Percentiles rank a stretch among this genome's conserved stretches.
Conservation (phyloP, 2,797 vertebrate species). For the Harpagifer antarcticus region DNA sequence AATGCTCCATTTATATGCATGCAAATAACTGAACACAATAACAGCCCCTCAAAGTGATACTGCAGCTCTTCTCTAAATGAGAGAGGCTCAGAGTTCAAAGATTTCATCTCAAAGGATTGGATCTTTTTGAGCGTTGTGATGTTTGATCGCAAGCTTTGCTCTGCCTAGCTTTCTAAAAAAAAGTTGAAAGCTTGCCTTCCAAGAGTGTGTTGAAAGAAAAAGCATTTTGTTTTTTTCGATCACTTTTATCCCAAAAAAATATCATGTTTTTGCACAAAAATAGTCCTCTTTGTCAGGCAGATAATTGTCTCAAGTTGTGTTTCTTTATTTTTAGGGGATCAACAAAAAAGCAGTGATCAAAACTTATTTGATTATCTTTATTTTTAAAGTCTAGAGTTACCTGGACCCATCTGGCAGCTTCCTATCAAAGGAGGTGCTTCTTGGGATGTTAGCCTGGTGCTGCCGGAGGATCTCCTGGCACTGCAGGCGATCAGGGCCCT, state of each 20-base stretch:
- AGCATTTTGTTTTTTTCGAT: neutral
- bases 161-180: conserved; percentile 28
- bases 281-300: neutral
- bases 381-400: conserved; percentile 70
- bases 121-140: conserved; percentile 40
- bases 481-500: conserved; percentile 90
- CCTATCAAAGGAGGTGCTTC: conserved; percentile 96
- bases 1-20: conserved; percentile 67
- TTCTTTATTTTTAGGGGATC: neutral
- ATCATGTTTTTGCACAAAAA: neutral
- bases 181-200: conserved; percentile 11
- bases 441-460: conserved; percentile 90
- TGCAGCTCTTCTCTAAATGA: conserved; percentile 29
- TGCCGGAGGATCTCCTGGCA: conserved; percentile 94
- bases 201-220: conserved; percentile 31
- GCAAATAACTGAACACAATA: conserved; percentile 65
- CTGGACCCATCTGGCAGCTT: conserved; percentile 94
- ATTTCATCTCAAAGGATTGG: conserved; percentile 46
- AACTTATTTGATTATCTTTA: neutral
- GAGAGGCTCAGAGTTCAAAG: conserved; percentile 64
- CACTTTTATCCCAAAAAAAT: neutral
- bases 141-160: conserved; percentile 47
- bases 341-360: neutral
- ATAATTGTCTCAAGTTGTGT: neutral
- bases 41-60: conserved; percentile 56